Evolutionary conservation across 2,888 invertebrate genomes (phyloP).

Genomic region (Trichopoda pennipes): DNA sequence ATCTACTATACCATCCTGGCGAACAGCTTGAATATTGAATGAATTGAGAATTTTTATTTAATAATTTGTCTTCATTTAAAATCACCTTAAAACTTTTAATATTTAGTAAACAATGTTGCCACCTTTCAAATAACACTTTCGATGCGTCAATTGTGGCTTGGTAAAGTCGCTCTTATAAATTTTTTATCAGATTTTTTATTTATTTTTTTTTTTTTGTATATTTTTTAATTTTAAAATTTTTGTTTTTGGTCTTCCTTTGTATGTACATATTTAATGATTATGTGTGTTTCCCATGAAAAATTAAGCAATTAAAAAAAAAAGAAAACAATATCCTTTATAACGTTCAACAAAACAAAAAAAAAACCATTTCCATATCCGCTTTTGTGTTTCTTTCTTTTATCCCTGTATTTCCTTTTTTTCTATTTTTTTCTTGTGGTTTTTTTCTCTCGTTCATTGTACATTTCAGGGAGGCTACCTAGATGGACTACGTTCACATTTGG

Average conservation of each 20-base stretch:
- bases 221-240: background rate
- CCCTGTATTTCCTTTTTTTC: conserved; percentile 47
- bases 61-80: no score
- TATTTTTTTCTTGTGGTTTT: conserved; percentile 70
- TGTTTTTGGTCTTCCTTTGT: background rate
- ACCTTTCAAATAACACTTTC: no score
- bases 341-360: conserved; percentile 19
- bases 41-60: no score
- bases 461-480: conserved; percentile 95
- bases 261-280: conserved; percentile 32
- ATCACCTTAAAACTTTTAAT: no score
- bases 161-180: no score
- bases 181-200: no score
- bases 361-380: conserved; percentile 34
- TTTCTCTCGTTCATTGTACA: conserved; percentile 80
- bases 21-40: no score
- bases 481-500: conserved; percentile 96
- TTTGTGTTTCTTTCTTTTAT: conserved; percentile 50
- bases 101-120: no score
- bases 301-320: background rate
- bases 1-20: no score
- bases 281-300: conserved; percentile 42
- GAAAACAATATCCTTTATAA: conserved; percentile 6
- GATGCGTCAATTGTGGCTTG: no score
- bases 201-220: no score